Conservation (phyloP, 2,888 invertebrate species). For the Gandaritis pyraliata region DNA sequence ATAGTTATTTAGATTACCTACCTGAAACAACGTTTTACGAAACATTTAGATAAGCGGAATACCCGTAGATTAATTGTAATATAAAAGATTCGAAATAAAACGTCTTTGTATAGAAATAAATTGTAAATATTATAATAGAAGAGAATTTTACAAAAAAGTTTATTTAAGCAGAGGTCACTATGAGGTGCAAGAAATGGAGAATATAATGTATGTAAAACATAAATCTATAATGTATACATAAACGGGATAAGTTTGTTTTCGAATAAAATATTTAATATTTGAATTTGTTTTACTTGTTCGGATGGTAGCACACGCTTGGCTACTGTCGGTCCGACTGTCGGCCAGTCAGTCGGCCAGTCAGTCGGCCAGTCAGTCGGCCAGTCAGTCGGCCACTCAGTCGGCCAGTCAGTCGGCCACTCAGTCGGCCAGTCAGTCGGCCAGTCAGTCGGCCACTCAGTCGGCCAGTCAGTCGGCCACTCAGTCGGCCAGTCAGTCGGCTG, state of each 20-base stretch:
- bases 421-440: too few species aligned
- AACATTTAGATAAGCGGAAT: slow-evolving; percentile 27
- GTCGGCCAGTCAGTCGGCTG: too few species aligned
- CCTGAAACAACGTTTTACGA: slow-evolving; percentile 5
- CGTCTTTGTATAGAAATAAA: slow-evolving; percentile 70
- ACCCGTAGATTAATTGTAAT: slow-evolving; percentile 58
- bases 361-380: too few species aligned
- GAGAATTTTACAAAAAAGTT: slow-evolving; percentile 75
- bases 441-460: too few species aligned
- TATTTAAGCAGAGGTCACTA: slow-evolving; percentile 64
- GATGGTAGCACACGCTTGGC: too few species aligned
- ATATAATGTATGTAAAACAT: slow-evolving; percentile 71
- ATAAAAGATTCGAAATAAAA: slow-evolving; percentile 56
- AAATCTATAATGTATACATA: slow-evolving; percentile 77
- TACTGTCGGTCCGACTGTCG: too few species aligned
- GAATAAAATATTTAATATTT: slow-evolving; percentile 83
- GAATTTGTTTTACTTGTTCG: slow-evolving; percentile 47
- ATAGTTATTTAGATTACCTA: slow-evolving; percentile 6
- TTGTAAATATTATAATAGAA: slow-evolving; percentile 70
- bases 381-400: too few species aligned
- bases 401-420: too few species aligned
- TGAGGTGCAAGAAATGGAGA: slow-evolving; percentile 61
- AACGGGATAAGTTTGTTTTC: slow-evolving; percentile 80
- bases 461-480: too few species aligned
- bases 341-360: too few species aligned